Evolutionary conservation across 2,113 vertebrate genomes (phyloP).

Genomic region (Varanus komodoensis): DNA sequence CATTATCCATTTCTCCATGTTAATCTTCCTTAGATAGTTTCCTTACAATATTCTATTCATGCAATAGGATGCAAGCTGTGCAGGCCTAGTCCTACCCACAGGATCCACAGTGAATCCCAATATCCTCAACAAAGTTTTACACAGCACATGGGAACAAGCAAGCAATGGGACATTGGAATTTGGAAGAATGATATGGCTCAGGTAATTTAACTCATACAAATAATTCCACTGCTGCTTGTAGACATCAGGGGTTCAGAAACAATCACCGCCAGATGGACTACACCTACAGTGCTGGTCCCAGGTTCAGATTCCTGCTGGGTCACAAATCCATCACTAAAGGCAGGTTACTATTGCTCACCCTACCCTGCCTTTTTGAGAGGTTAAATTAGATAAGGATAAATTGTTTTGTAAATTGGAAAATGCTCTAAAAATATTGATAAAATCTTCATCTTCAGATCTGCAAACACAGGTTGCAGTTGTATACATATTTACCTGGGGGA

Average conservation of each 20-base stretch:
- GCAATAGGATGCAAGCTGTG: not conserved
- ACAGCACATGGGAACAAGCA: not conserved
- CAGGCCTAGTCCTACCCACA: not conserved
- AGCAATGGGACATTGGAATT: not conserved
- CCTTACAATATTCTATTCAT: conserved; percentile 13
- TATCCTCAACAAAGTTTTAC: not conserved
- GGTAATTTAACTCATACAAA: conserved; percentile 13
- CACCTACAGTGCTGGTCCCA: not conserved
- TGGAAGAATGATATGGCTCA: not conserved
- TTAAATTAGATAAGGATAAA: not conserved
- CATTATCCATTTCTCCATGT: not conserved
- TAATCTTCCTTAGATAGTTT: conserved; percentile 14
- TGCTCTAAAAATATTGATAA: not conserved
- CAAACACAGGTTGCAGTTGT: not conserved
- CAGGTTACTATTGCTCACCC: not conserved
- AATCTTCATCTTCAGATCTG: not conserved
- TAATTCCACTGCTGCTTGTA: not conserved
- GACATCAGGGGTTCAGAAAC: not conserved
- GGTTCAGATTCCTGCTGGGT: not conserved
- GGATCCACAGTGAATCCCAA: not conserved
- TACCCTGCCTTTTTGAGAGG: not conserved
- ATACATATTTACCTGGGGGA: not conserved
- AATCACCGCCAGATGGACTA: not conserved
- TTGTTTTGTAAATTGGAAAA: not conserved
- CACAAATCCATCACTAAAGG: not conserved